These are phyloP conservation scores for Tragulus kanchil DNA, from an alignment of 2,113 vertebrate genomes.

Conservation along the genomic window DNA sequence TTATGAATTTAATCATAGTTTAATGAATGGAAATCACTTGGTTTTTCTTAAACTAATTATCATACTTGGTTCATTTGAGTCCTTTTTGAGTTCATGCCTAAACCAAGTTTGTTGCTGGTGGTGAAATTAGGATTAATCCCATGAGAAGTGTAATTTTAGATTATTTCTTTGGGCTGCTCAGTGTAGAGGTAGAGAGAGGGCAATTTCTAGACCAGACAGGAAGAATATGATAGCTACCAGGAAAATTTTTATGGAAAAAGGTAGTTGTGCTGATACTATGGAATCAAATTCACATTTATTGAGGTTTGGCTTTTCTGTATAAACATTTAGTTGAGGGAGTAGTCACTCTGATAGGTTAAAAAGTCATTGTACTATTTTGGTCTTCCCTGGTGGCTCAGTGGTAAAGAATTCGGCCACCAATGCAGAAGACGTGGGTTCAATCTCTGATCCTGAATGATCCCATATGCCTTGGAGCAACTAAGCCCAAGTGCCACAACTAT, in stretches of 20 bases:
- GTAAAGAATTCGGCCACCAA: too few species aligned
- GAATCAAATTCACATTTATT: background rate
- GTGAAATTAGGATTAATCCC: background rate
- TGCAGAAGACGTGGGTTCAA: too few species aligned
- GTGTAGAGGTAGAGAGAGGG: background rate
- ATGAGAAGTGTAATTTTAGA: background rate
- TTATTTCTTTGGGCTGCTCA: background rate
- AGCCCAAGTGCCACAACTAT: too few species aligned
- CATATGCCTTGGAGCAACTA: too few species aligned
- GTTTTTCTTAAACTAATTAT: background rate
- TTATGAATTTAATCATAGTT: background rate
- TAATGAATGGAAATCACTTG: background rate
- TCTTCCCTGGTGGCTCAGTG: too few species aligned
- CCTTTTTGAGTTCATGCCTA: background rate
- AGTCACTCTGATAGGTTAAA: background rate
- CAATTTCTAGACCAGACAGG: background rate
- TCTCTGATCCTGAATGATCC: too few species aligned
- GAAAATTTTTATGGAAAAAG: background rate
- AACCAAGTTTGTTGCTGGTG: background rate
- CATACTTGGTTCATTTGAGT: background rate
- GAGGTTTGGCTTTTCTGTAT: background rate
- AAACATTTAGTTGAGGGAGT: background rate
- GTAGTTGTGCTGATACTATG: rapidly evolving
- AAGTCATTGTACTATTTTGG: background rate
- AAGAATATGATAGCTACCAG: background rate